Percentiles rank a stretch among this genome's conserved stretches.
phyloP scores from a whole-genome alignment of 2,113 vertebrate genomes.

The Haemorhous mexicanus region DNA sequence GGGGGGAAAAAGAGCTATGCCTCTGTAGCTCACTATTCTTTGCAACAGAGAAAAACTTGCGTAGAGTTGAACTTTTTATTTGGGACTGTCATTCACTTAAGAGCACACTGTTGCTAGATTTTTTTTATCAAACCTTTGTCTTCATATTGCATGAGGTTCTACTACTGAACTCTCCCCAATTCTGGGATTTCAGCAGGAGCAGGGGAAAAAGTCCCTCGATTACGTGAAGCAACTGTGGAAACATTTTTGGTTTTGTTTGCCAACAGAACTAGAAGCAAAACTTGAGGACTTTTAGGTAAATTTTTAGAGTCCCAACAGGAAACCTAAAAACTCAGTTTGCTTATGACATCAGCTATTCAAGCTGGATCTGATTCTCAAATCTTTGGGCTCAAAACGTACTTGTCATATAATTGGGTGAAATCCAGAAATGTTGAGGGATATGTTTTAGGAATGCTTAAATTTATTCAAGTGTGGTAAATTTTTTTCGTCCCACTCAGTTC shows the following conservation, averaged over 20 bases:
- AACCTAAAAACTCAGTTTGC: not conserved
- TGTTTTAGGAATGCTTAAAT: not conserved
- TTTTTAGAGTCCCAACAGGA: not conserved
- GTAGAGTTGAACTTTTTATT: not conserved
- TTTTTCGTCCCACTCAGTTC: not conserved
- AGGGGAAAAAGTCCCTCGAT: rapidly evolving
- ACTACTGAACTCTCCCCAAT: not conserved
- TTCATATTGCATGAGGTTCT: not conserved
- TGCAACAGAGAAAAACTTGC: not conserved
- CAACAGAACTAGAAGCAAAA: not conserved
- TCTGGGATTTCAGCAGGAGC: not conserved
- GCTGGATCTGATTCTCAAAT: not conserved
- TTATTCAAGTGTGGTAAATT: not conserved
- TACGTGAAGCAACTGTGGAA: not conserved
- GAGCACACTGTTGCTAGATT: not conserved
- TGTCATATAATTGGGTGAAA: not conserved
- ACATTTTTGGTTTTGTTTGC: not conserved
- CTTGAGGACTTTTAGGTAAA: not conserved
- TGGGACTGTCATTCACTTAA: not conserved
- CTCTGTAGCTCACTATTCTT: not conserved
- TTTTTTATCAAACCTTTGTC: not conserved
- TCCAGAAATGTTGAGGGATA: not conserved
- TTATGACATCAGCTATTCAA: not conserved
- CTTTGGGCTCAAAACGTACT: not conserved
- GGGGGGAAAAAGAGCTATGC: rapidly evolving